Conservation (phyloP, 2,797 vertebrate species). For the Pseudochaenichthys georgianus region DNA sequence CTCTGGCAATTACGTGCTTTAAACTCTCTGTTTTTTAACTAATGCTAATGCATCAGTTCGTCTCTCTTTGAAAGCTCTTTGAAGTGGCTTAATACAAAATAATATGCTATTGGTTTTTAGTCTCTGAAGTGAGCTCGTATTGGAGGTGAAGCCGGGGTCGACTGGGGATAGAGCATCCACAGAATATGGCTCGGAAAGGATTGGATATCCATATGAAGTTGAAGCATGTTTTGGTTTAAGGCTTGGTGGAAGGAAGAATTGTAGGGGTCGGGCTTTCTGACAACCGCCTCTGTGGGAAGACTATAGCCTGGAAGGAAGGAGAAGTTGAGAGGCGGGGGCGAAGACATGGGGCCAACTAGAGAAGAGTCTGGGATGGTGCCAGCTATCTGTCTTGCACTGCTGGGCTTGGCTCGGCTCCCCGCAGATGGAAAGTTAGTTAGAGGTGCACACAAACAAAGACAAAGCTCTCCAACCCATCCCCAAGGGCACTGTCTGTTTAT, state of each 20-base stretch:
- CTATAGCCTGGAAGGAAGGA: constrained; percentile 61
- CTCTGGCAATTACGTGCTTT: constrained; percentile 56
- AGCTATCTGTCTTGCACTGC: constrained; percentile 81
- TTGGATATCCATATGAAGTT: constrained; percentile 46
- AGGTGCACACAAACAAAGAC: constrained; percentile 82
- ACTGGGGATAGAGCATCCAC: constrained; percentile 32
- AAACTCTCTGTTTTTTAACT: constrained; percentile 55
- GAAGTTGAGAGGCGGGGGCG: constrained; percentile 67
- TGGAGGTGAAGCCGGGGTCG: constrained; percentile 59
- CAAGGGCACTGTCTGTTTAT: constrained; percentile 81
- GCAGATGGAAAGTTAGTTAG: constrained; percentile 85
- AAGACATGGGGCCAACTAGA: constrained; percentile 70
- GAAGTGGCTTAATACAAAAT: constrained; percentile 66
- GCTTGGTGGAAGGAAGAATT: constrained; percentile 42
- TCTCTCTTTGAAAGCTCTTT: constrained; percentile 72
- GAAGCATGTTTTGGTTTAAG: constrained; percentile 55
- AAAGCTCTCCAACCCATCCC: constrained; percentile 75
- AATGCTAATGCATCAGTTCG: constrained; percentile 59
- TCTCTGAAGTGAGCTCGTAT: constrained; percentile 48
- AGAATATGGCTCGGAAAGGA: constrained; percentile 37
- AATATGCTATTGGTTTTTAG: constrained; percentile 63
- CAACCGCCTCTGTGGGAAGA: constrained; percentile 68
- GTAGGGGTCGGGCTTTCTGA: constrained; percentile 48
- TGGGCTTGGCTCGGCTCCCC: constrained; percentile 76
- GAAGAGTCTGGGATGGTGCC: constrained; percentile 78